These are phyloP conservation scores for Bos indicus DNA, from an alignment of 2,113 vertebrate species.

Conservation along the genomic window DNA sequence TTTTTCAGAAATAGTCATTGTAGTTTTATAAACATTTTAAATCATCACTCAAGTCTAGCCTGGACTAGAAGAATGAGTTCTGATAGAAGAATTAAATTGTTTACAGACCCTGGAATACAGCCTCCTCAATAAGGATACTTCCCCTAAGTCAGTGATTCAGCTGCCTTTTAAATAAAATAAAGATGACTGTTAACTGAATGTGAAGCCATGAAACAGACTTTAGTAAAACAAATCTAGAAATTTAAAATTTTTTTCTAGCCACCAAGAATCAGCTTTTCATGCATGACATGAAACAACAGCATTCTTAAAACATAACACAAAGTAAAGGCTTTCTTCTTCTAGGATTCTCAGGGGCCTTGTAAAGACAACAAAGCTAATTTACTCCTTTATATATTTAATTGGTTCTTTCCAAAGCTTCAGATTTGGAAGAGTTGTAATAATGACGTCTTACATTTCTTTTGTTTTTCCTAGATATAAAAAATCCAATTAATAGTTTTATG, in stretches of 20 bases:
- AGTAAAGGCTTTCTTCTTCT: not conserved
- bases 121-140: not conserved
- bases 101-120: not conserved
- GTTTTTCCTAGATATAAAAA: not conserved
- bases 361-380: not conserved
- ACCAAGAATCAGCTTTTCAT: not conserved
- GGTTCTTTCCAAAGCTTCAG: not conserved
- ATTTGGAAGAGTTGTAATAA: not conserved
- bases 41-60: not conserved
- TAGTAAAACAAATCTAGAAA: slow-evolving; percentile 4
- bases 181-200: not conserved
- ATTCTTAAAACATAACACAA: not conserved
- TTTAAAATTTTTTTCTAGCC: not conserved
- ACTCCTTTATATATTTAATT: not conserved
- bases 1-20: not conserved
- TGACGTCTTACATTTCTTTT: not conserved
- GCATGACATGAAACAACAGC: not conserved
- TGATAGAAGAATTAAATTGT: not conserved
- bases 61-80: not conserved
- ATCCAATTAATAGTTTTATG: not conserved
- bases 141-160: not conserved
- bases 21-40: slow-evolving; percentile 39
- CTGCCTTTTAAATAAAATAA: slow-evolving; percentile 3
- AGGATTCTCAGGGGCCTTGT: not conserved
- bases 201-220: not conserved